Evolutionary conservation across 2,888 invertebrate genomes (phyloP), one percentile per base, ranked within the genome.

Genomic region (Margaritifera margaritifera): DNA sequence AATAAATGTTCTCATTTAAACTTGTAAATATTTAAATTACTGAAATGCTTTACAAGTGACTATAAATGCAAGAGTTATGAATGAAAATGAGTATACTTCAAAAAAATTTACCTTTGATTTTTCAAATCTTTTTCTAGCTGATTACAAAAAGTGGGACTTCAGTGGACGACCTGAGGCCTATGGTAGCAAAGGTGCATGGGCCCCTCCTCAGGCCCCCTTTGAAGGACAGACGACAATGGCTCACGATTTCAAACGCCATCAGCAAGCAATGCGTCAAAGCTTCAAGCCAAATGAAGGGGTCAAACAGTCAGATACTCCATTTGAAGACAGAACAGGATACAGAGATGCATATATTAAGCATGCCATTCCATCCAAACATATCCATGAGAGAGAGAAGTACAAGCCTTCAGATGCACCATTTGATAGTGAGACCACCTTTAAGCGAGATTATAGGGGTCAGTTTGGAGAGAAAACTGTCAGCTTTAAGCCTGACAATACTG

Each of bases 241-340:
- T 42, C 75, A 78, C 31, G 90, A 90, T 72, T 90, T 79, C 76
- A 69, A 72, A 51, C 74, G 73, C 56, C 84, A 89, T 67, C 80
- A 81, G 57, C 80, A 80, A 64, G 77, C 78, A 3, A 79, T 79
- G 24, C 79, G 89, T 6, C 72, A 83, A 60, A 83, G 84, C 66
- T 82, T 87, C 76, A 87, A 84, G 68, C 90, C 90, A 1, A 61
- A 69, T 22, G 83, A 89, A 56, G 80, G 79, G 4, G 80, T 86
- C 5, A 79, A 82, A 24, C 66, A 78, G 67, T 87, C 88, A 6
- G 84, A 84, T 62, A 77, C 80, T 22, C 89, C 90, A 19, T 88
- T 90, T 68, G 85, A 88, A 60, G 86, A 80, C 42, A 67, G 71
- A 15, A 90, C 90, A 15, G 86, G 84, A 53, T 89, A 90, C 78